Base-by-base conservation (phyloP, 1,140 invertebrate species). In the Heterodera schachtii region DNA sequence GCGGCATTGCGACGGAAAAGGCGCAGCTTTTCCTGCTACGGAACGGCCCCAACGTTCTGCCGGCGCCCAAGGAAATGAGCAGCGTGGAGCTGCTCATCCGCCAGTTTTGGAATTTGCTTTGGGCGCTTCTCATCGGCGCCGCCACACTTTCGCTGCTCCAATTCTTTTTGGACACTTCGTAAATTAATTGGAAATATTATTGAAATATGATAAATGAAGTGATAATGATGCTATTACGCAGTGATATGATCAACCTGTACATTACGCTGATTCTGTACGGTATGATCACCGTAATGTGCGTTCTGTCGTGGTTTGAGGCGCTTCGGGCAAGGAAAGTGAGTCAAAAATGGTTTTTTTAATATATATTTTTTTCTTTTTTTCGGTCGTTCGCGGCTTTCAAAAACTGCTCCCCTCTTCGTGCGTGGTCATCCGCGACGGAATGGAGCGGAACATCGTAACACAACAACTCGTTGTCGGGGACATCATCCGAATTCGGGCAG, bases 401-500 rank as follows among this genome's bases (percentile, higher is more conserved):
- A 86, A 84, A 64, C 76, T 85, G n/a, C 47, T 86, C 13, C 85
- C 90, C 57, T 94, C 97, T 92, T 96, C 95, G 90, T 96, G 96
- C 41, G 94, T 95, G 76, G 96, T 97, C 75, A 93, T 98, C 84
- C 93, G 97, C 84, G 95, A 96, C 91, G 96, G 96, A 82, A 94
- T 96, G 90, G 97, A 96, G 90, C 91, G 95, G 81, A 96, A 94
- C 78, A 91, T 97, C 77, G 93, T 93, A 66, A 95, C 95, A 83
- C 95, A 96, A 91, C 94, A 96, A 87, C 92, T 97, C 80, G 95
- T 96, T 31, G 91, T 96, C 80, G 96, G 96, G 60, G 96, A 97
- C 90, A 93, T 97, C 84, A 95, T 97, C 89, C 94, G 96, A 90
- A 94, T 97, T 64, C 96, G 96, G 81, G n/a, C 52, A 91, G 95